Evolutionary conservation across 2,888 invertebrate species (phyloP), one percentile per base, ranked within the genome.

Genomic region (Seira musarum): DNA sequence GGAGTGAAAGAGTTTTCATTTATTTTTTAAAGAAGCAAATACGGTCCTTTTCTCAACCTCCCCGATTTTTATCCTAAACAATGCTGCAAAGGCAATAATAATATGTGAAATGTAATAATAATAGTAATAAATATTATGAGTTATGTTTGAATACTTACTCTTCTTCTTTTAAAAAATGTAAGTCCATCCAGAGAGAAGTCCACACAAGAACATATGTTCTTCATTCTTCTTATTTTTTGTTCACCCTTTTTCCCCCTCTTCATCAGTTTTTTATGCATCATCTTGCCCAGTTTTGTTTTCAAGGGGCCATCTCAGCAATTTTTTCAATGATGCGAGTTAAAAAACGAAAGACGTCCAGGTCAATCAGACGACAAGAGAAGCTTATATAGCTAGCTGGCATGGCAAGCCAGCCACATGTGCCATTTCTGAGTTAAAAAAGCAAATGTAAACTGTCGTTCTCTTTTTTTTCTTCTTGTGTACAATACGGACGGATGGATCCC

Each of bases 201-300:
- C 49, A 19, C 67, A 15, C 53, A 53, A 53, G 53, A 67, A 67
- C 67, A 67, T 67, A 67, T 67, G 67, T 67, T 67, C 13, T 60
- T 24, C 72, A 53, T 53, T 53, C 53, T 53, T 46, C 35, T 70
- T 21, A 53, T 30, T 53, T 25, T 40, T 40, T 22, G 40, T 64
- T 40, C 25, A 57, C 30, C 75, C 63, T 49, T 63, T n/a, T 75
- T 21, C 63, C 66, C 53, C 63, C 61, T 61, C 40, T 13, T 64
- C 49, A 30, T 66, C 66, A 25, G 35, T 67, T 68, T 68, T 68
- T 68, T 68, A 68, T 30, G 66, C 40, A 40, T 35, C 30, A 35
- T 30, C 65, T 63, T 35, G 65, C 30, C 46, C n/a, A 53, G 21
- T 53, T n/a, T 53, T 53, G 46, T 67, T 68, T 68, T 68, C 49